These are phyloP conservation scores for Porites cylindrica DNA, from an alignment of 92 coral and sea anemone genomes.

Conservation along the genomic window DNA sequence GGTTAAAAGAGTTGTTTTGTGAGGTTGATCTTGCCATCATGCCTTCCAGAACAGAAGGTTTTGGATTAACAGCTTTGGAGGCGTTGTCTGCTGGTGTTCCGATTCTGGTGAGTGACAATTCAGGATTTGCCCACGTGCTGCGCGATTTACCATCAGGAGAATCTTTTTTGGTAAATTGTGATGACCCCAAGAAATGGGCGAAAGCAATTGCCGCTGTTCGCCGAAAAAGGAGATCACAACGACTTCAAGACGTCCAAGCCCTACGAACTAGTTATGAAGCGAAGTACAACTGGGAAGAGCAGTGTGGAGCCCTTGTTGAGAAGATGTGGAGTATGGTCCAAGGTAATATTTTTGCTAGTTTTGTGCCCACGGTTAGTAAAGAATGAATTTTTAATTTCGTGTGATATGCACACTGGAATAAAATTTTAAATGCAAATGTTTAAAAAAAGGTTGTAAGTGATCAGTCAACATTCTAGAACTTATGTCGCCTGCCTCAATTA, in stretches of 20 bases:
- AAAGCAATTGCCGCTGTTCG: not conserved
- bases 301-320: not conserved
- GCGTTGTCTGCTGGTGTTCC: slow-evolving; percentile 12
- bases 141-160: not conserved
- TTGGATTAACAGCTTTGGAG: not conserved
- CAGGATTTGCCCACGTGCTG: not conserved
- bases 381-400: too few relatives aligned
- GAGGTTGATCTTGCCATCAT: not conserved
- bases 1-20: not conserved
- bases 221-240: not conserved
- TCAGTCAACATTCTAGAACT: too few relatives aligned
- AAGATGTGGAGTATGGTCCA: not conserved
- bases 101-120: not conserved
- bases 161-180: not conserved
- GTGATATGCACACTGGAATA: too few relatives aligned
- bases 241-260: not conserved
- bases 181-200: not conserved
- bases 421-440: too few relatives aligned
- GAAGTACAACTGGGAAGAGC: not conserved
- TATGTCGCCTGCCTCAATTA: too few relatives aligned
- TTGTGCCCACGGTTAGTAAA: too few relatives aligned
- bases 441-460: too few relatives aligned
- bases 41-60: slow-evolving; percentile 14
- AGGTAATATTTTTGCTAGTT: not conserved
- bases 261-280: not conserved